These are phyloP conservation scores for Peromyscus polionotus DNA, from an alignment of 2,113 vertebrate genomes.

Conservation along the genomic window DNA sequence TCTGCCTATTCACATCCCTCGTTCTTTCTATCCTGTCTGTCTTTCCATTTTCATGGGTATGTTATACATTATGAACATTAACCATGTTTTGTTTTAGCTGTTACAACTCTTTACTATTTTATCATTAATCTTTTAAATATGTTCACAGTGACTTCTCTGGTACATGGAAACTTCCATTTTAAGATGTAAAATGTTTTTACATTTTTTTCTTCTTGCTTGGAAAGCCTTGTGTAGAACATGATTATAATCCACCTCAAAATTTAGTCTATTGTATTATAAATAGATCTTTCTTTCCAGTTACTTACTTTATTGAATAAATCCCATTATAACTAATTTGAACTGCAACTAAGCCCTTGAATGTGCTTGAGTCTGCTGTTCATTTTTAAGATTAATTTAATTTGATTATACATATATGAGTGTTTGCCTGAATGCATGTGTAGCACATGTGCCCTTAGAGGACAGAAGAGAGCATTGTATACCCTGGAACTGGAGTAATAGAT, in stretches of 20 bases:
- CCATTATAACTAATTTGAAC: constrained; percentile 24
- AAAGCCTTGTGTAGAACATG: constrained; percentile 33
- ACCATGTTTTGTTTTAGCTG: constrained; percentile 34
- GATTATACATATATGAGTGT: not conserved
- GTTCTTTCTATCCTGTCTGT: not conserved
- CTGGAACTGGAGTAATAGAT: not conserved
- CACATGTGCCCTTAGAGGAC: not conserved
- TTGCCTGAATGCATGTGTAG: not conserved
- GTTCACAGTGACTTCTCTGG: not conserved
- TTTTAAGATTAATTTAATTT: not conserved
- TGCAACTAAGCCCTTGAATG: not conserved
- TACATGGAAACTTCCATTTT: not conserved
- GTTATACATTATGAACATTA: constrained; percentile 47
- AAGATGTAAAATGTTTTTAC: constrained; percentile 31
- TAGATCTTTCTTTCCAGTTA: constrained; percentile 2
- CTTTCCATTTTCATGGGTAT: constrained; percentile 57
- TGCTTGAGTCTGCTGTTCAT: not conserved
- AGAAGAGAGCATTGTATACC: not conserved
- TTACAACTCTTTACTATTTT: constrained; percentile 38
- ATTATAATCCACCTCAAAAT: constrained; percentile 49
- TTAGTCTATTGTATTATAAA: constrained; percentile 40
- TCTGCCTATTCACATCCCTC: constrained; percentile 53
- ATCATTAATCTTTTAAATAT: constrained; percentile 43
- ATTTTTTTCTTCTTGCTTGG: constrained; percentile 18
- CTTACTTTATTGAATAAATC: constrained; percentile 45